Evolutionary conservation across 1,140 invertebrate species (phyloP), one percentile per base, ranked within the genome.

Genomic region (Laupala kohalensis): DNA sequence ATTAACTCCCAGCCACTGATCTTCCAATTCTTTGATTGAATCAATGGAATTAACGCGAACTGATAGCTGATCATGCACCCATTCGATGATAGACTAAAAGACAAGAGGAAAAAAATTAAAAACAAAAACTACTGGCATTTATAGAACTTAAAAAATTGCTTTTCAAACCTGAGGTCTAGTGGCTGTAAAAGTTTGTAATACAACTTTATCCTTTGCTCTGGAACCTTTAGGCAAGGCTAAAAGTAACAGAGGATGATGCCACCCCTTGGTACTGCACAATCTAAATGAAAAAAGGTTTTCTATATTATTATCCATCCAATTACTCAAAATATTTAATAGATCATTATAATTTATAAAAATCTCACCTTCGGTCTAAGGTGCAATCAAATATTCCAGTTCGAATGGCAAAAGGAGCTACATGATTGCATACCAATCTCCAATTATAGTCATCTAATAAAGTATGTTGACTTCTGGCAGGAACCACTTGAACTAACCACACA

Each of bases 401-500:
- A 24, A 85, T 80, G 25, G 82, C 84, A 79, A 85, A 85, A 62
- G 77, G 79, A 15, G 77, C 77, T 24, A 84, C 75, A 72, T 82
- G 81, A 63, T 77, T 77, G 25, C 78, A 75, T 13, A 86, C 75
- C 62, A 76, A 69, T 64, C 77, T 78, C 84, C 84, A 86, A 64
- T 69, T 76, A 66, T 75, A 75, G 67, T 79, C 76, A 69, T 80
- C 76, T 25, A 81, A 71, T 25, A 80, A 72, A n/a, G 76, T 75
- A 28, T 75, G 64, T 25, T 73, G 53, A 15, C 71, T 67, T 25
- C 63, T 69, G 9, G 73, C 65, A 9, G 76, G 72, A 23, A 79
- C 72, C 6, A 85, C 82, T 74, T 84, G 82, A 0, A 86, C 81
- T 13, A 86, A 72, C 84, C 84, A 86, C 5, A 84, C 82, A 77